These are phyloP conservation scores for Hyperopisus bebe DNA, from an alignment of 2,113 vertebrate species.

Conservation along the genomic window DNA sequence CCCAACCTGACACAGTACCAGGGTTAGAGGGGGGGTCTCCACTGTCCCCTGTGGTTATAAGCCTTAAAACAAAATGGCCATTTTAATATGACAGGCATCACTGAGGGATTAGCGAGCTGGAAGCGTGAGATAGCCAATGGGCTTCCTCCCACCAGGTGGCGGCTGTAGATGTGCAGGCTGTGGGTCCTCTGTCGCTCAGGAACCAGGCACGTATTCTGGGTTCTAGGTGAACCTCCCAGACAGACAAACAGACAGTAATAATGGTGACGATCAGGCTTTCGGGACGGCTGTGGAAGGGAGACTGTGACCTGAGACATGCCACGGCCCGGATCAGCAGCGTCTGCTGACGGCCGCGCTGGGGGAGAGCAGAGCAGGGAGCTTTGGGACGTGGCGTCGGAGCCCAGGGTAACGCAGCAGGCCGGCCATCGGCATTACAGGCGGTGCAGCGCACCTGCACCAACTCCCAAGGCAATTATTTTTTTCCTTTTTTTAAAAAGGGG, in stretches of 20 bases:
- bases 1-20: not conserved
- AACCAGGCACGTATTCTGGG: not conserved
- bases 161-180: not conserved
- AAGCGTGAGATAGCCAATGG: not conserved
- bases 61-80: not conserved
- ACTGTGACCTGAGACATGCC: not conserved
- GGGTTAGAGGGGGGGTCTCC: not conserved
- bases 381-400: slow-evolving; percentile 20
- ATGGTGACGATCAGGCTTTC: not conserved
- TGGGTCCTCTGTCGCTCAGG: not conserved
- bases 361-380: slow-evolving; percentile 13
- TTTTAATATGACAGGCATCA: not conserved
- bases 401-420: slow-evolving; percentile 29
- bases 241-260: not conserved
- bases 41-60: not conserved
- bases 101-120: not conserved
- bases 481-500: slow-evolving; percentile 19
- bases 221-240: not conserved
- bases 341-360: slow-evolving; percentile 19
- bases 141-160: not conserved
- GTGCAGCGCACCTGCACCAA: slow-evolving; percentile 27
- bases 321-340: not conserved
- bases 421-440: slow-evolving; percentile 28
- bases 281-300: slow-evolving; percentile 11
- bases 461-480: slow-evolving; percentile 18